Conservation (phyloP, 2,797 vertebrate species). For the Paramormyrops hopkinsi region DNA sequence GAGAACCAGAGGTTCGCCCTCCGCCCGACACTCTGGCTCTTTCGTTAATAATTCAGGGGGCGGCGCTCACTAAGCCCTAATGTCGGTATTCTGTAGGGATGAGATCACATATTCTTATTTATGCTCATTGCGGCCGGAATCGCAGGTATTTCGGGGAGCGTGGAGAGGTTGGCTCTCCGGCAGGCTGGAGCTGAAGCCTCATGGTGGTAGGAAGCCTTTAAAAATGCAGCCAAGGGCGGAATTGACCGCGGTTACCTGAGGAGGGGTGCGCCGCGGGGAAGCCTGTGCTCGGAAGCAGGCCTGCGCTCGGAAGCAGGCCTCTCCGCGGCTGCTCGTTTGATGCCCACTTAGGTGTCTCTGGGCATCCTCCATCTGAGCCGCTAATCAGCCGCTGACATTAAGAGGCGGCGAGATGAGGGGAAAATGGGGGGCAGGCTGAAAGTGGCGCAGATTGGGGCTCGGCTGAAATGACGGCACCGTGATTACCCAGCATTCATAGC, state of each 20-base stretch:
- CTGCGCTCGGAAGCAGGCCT: constrained; percentile 51
- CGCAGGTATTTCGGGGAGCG: neutral
- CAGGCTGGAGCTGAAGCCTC: constrained; percentile 31
- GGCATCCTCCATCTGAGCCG: constrained; percentile 50
- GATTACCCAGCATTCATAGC: constrained; percentile 32
- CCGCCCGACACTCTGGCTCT: neutral
- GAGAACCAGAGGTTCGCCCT: neutral
- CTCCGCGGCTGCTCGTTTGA: constrained; percentile 50
- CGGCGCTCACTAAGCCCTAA: neutral
- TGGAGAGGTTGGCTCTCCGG: neutral
- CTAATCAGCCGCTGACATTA: constrained; percentile 61
- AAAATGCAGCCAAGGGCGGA: constrained; percentile 35
- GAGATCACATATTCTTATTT: neutral
- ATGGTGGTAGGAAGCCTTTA: constrained; percentile 54
- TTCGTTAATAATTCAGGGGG: constrained; percentile 7
- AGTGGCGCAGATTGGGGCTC: constrained; percentile 46
- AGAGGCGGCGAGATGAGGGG: constrained; percentile 40
- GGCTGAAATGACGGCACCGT: constrained; percentile 24
- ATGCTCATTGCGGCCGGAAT: neutral
- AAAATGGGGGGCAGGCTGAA: constrained; percentile 45
- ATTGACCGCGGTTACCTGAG: neutral
- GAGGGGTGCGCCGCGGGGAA: neutral
- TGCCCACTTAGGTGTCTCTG: constrained; percentile 53
- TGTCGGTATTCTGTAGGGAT: neutral
- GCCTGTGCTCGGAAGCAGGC: constrained; percentile 49